Conservation (phyloP, 1,140 invertebrate species). For the Bursaphelenchus mucronatus region DNA sequence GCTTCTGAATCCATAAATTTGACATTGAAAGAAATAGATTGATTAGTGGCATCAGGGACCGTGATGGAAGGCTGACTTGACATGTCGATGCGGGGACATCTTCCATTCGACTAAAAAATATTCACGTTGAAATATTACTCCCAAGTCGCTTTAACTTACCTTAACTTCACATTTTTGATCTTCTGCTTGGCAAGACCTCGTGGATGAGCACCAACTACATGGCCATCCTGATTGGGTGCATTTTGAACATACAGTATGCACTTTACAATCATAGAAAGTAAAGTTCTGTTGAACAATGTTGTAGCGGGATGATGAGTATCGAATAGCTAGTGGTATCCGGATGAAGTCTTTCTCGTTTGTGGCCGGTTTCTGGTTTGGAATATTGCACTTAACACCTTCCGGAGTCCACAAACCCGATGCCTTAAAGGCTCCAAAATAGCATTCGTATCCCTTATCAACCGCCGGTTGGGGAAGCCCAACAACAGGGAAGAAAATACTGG, state of each 20-base stretch:
- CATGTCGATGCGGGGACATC: too few species aligned
- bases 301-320: constrained; percentile 30
- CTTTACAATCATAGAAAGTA: constrained; percentile 45
- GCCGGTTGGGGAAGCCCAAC: constrained; percentile 36
- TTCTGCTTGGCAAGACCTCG: too few species aligned
- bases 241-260: constrained; percentile 46
- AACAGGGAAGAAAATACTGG: constrained; percentile 41
- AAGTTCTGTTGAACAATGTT: constrained; percentile 36
- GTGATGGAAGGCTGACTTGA: too few species aligned
- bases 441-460: constrained; percentile 38
- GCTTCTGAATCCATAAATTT: too few species aligned
- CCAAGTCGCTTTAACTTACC: too few species aligned
- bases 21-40: too few species aligned
- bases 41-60: too few species aligned
- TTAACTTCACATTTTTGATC: too few species aligned
- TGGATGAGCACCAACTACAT: constrained; percentile 46
- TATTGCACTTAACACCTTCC: constrained; percentile 30
- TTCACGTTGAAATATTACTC: too few species aligned
- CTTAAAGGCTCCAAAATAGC: constrained; percentile 40
- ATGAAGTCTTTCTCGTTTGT: constrained; percentile 10
- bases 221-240: constrained; percentile 46
- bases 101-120: too few species aligned
- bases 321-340: constrained; percentile 30
- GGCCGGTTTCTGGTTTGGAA: constrained; percentile 30
- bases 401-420: constrained; percentile 30